A percentile compares a stretch with the other conserved stretches of the same genome.
Conservation (phyloP, 2,797 vertebrate genomes). For the Hipposideros larvatus region DNA sequence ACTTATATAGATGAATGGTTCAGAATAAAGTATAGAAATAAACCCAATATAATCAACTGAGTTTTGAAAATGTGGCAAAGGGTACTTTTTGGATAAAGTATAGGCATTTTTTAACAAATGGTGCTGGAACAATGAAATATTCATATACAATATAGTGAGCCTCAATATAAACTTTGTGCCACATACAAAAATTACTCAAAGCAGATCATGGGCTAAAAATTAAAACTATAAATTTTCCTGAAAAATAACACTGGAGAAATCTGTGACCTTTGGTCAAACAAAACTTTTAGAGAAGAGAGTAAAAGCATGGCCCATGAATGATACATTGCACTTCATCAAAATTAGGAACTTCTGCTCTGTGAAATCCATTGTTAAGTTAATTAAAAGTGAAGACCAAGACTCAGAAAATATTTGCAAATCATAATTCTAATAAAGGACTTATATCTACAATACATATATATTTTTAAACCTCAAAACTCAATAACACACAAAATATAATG, state of each 20-base stretch:
- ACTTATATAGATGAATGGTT: background rate
- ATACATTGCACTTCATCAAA: background rate
- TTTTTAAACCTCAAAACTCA: background rate
- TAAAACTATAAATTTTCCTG: background rate
- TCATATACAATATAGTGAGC: background rate
- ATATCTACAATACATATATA: background rate
- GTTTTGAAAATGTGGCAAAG: background rate
- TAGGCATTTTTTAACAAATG: background rate
- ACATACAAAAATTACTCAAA: background rate
- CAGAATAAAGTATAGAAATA: background rate
- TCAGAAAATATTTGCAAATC: background rate
- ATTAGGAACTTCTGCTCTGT: background rate
- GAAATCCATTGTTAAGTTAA: background rate
- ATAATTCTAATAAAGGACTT: background rate
- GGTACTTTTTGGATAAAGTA: background rate
- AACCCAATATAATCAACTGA: background rate
- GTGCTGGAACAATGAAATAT: background rate
- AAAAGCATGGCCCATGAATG: background rate
- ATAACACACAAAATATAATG: background rate
- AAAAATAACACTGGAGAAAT: background rate
- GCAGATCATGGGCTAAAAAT: background rate
- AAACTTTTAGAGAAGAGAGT: background rate
- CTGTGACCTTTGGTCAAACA: background rate
- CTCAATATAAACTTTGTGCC: background rate
- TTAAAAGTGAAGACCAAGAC: background rate